phyloP scores from a whole-genome alignment of 2,888 invertebrate species.

The Eupithecia centaureata region DNA sequence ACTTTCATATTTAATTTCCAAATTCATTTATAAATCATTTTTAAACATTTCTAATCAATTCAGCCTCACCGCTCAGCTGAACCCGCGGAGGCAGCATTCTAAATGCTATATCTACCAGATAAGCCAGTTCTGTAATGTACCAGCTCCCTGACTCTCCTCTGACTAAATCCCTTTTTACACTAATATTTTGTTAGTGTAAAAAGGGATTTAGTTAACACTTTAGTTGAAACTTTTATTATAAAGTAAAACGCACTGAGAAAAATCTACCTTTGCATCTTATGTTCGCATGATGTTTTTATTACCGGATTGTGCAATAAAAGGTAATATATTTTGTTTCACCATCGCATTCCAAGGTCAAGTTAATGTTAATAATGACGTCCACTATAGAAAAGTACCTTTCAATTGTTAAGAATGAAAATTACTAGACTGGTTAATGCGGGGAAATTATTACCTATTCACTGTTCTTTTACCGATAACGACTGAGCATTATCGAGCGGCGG shows the following conservation, averaged over 20 bases:
- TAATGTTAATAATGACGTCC: neutral
- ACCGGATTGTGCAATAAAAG: neutral
- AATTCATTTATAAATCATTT: conserved; percentile 26
- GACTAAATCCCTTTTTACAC: too few species aligned
- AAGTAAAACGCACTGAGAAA: too few species aligned
- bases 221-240: too few species aligned
- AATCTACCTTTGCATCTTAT: neutral
- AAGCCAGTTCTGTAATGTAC: too few species aligned
- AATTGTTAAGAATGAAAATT: neutral
- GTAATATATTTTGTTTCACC: neutral
- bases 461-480: neutral
- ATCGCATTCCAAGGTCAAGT: neutral
- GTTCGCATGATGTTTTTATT: neutral
- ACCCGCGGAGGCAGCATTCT: too few species aligned
- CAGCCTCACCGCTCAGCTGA: too few species aligned
- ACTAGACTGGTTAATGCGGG: neutral
- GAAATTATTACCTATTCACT: neutral
- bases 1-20: conserved; percentile 21
- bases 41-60: too few species aligned
- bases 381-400: neutral
- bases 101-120: too few species aligned
- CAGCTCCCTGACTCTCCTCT: too few species aligned
- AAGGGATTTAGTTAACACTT: too few species aligned
- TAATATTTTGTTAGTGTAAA: too few species aligned
- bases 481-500: neutral